phyloP scores from a whole-genome alignment of 92 coral and sea anemone species.

The Porites cylindrica region DNA sequence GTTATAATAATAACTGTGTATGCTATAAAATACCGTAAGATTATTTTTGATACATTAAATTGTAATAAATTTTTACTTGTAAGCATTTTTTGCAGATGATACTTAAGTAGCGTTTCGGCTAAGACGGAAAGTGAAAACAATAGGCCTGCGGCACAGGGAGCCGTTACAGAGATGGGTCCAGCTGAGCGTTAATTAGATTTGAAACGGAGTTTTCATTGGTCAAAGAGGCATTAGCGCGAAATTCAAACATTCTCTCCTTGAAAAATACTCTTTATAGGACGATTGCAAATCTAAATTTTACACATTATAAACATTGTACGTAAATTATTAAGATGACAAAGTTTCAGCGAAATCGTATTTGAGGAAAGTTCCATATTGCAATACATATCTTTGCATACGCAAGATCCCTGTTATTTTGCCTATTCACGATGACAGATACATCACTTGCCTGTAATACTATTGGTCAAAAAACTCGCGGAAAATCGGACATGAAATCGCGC shows the following conservation, averaged over 20 bases:
- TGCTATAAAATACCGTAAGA: too few relatives aligned
- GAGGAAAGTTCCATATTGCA: constrained; percentile 5
- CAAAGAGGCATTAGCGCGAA: constrained; percentile 15
- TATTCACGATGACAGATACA: constrained; percentile 4
- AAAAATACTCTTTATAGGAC: background rate
- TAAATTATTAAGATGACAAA: background rate
- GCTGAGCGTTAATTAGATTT: background rate
- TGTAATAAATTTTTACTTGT: too few relatives aligned
- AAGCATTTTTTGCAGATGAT: too few relatives aligned
- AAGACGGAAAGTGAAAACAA: constrained; percentile 10
- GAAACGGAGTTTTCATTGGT: background rate
- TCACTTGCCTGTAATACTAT: constrained; percentile 15
- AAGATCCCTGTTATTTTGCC: constrained; percentile 2
- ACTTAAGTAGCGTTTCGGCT: background rate
- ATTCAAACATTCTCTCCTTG: constrained; percentile 4
- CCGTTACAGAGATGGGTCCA: constrained; percentile 2
- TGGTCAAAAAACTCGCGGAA: constrained; percentile 22
- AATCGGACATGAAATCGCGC: constrained; percentile 9
- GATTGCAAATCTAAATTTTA: background rate
- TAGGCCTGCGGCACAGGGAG: background rate
- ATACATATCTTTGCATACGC: background rate
- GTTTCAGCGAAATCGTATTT: constrained; percentile 14
- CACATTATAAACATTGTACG: background rate
- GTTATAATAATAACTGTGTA: too few relatives aligned
- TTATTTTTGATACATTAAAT: too few relatives aligned